Conservation (phyloP, 2,888 invertebrate genomes). For the Abrostola triplasia region DNA sequence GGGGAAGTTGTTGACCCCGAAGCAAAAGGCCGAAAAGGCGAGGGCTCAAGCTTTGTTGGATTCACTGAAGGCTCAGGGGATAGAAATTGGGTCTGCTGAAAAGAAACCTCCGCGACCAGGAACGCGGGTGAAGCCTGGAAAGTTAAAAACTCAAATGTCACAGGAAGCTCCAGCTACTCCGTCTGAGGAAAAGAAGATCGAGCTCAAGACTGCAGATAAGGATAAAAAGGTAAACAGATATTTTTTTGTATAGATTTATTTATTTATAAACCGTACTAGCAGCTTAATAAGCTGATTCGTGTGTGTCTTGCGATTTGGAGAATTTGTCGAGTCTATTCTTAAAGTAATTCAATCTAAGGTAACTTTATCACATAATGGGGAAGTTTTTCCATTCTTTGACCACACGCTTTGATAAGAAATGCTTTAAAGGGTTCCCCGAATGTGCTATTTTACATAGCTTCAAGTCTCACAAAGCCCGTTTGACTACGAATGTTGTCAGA, state of each 20-base stretch:
- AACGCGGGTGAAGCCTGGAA: conserved; percentile 92
- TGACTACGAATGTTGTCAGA: too few species aligned
- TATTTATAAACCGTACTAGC: too few species aligned
- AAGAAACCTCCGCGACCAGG: conserved; percentile 90
- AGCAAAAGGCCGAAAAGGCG: conserved; percentile 97
- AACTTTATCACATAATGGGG: too few species aligned
- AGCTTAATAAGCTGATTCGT: too few species aligned
- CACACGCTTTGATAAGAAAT: too few species aligned
- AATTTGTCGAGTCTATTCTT: too few species aligned
- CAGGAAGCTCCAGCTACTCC: conserved; percentile 86
- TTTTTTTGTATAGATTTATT: not conserved
- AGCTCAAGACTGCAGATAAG: conserved; percentile 87
- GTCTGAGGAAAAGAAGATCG: conserved; percentile 81
- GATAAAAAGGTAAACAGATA: conserved; percentile 79
- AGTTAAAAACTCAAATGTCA: conserved; percentile 90
- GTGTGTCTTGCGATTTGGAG: too few species aligned
- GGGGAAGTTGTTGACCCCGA: conserved; percentile 97
- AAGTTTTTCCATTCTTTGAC: too few species aligned
- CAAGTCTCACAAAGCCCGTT: too few species aligned
- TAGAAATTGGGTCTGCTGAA: conserved; percentile 93
- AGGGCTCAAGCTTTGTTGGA: conserved; percentile 96
- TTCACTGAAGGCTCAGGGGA: conserved; percentile 95
- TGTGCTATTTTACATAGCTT: too few species aligned
- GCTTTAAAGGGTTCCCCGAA: too few species aligned
- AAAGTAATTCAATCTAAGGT: too few species aligned